These are phyloP conservation scores for Ernsta delagoae DNA, from an alignment of 2,888 invertebrate genomes.

Conservation along the genomic window DNA sequence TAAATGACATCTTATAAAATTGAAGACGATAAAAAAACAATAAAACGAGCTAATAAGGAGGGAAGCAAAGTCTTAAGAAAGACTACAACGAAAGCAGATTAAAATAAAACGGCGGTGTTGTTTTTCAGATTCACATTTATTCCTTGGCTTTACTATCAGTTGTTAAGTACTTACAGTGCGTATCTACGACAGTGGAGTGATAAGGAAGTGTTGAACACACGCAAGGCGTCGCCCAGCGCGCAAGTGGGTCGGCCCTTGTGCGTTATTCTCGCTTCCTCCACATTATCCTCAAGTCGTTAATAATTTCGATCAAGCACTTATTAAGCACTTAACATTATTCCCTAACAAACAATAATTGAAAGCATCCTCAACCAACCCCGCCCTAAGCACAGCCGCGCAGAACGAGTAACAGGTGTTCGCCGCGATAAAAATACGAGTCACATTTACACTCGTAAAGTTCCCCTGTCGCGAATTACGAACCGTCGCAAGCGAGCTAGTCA, in stretches of 20 bases:
- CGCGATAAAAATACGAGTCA: not conserved
- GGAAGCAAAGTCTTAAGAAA: too few relatives aligned
- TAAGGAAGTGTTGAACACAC: not conserved
- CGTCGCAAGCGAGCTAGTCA: slow-evolving; percentile 11
- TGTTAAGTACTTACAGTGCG: not conserved
- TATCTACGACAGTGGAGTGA: not conserved
- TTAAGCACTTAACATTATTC: not conserved
- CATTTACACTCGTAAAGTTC: slow-evolving; percentile 18
- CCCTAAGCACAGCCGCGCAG: slow-evolving; percentile 6
- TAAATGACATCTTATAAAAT: too few relatives aligned
- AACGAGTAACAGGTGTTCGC: slow-evolving; percentile 29
- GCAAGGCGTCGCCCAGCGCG: slow-evolving; percentile 3
- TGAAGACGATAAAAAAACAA: too few relatives aligned
- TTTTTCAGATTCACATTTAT: too few relatives aligned
- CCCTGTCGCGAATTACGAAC: not conserved
- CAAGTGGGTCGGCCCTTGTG: slow-evolving; percentile 2
- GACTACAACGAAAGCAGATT: not conserved
- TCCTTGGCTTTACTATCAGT: not conserved
- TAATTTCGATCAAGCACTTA: too few relatives aligned
- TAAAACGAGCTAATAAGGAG: too few relatives aligned
- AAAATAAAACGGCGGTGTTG: not conserved
- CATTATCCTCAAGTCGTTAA: too few relatives aligned
- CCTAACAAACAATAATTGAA: not conserved
- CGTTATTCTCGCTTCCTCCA: not conserved
- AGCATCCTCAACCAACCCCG: slow-evolving; percentile 1